These are phyloP conservation scores for Nannoperca obscura DNA, from an alignment of 2,797 vertebrate genomes.

Conservation along the genomic window DNA sequence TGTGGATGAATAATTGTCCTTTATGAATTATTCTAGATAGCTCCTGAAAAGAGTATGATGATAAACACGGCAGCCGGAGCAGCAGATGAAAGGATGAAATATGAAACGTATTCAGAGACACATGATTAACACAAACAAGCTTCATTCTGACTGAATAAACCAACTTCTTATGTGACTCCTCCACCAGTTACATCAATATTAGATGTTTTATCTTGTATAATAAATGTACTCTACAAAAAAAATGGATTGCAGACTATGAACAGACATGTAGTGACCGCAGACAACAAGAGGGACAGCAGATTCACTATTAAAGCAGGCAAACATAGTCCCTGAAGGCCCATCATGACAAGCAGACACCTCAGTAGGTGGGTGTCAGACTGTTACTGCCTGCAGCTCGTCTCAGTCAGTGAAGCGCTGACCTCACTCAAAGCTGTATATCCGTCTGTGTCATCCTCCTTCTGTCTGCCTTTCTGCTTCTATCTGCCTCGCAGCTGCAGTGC, in stretches of 20 bases:
- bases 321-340: neutral
- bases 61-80: too few species aligned
- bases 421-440: neutral
- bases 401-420: conserved; percentile 14
- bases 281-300: neutral
- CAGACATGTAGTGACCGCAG: too few species aligned
- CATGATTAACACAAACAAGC: neutral
- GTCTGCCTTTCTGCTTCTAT: neutral
- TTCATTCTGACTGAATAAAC: neutral
- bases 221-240: too few species aligned
- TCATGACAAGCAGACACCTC: neutral
- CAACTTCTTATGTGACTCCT: neutral
- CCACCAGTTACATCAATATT: too few species aligned
- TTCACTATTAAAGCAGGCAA: neutral
- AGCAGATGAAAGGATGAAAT: neutral
- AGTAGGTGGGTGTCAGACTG: neutral
- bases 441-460: neutral
- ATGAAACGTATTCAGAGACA: neutral
- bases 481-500: neutral
- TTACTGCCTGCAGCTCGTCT: neutral
- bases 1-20: too few species aligned
- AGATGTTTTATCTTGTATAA: neutral
- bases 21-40: neutral
- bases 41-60: too few species aligned
- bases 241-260: too few species aligned